Evolutionary conservation across 1,140 invertebrate species (phyloP).

Genomic region (Bombus vancouverensis): DNA sequence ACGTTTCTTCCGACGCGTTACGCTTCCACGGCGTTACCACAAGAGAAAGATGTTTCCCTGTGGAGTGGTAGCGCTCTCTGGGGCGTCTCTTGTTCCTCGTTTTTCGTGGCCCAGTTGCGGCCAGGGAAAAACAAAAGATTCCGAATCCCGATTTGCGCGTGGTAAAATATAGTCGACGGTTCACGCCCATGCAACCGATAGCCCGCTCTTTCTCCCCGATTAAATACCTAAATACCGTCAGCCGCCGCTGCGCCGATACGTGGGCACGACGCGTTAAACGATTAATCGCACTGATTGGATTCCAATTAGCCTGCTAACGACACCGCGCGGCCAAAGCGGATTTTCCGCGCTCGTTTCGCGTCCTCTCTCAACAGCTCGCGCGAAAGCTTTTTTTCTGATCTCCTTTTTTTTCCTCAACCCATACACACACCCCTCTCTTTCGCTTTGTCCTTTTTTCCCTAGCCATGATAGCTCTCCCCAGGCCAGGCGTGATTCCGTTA

Average conservation of each 20-base stretch:
- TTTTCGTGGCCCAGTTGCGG: conserved; percentile 38
- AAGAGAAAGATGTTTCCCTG: conserved; percentile 29
- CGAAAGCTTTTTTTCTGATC: not conserved
- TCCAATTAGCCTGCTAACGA: conserved; percentile 79
- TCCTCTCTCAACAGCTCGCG: not conserved
- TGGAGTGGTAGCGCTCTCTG: conserved; percentile 1
- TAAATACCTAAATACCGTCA: conserved; percentile 77
- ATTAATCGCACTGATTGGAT: conserved; percentile 80
- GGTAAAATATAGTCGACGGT: conserved; percentile 75
- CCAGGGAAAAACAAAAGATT: conserved; percentile 49
- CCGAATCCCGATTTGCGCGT: conserved; percentile 29
- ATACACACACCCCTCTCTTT: not conserved
- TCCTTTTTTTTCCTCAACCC: not conserved
- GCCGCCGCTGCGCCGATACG: conserved; percentile 46
- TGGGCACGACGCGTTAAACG: conserved; percentile 71
- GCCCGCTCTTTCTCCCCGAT: conserved; percentile 60
- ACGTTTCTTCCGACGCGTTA: conserved; percentile 34
- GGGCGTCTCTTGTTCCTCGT: conserved; percentile 13
- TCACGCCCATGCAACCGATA: conserved; percentile 72
- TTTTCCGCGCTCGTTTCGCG: conserved; percentile 23
- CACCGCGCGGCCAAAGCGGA: conserved; percentile 57
- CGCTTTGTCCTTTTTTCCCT: not conserved
- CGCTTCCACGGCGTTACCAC: conserved; percentile 12
- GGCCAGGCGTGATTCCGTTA: not conserved
- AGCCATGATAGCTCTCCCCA: not conserved